Evolutionary conservation across 1,140 invertebrate species (phyloP).

Genomic region (Conus betulinus): DNA sequence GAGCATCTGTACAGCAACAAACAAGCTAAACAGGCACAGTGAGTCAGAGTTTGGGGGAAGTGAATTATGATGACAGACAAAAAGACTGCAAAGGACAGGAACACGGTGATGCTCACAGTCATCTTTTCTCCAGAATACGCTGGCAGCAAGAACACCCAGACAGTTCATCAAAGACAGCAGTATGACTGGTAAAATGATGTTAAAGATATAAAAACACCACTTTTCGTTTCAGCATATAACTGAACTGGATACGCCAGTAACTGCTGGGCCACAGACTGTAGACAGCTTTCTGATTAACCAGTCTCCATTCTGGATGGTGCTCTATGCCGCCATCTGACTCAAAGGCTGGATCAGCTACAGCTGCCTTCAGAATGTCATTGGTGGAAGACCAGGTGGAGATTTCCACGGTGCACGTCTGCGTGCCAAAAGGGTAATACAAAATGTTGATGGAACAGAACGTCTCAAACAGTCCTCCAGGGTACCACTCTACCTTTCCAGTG

Average conservation of each 20-base stretch:
- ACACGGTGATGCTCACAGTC: conserved; percentile 46
- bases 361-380: not conserved
- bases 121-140: conserved; percentile 48
- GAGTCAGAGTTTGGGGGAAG: conserved; percentile 49
- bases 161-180: conserved; percentile 47
- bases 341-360: not conserved
- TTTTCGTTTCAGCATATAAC: not conserved
- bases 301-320: conserved; percentile 1
- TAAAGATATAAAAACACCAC: conserved; percentile 41
- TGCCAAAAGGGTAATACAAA: conserved; percentile 83
- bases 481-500: conserved; percentile 1
- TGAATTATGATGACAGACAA: conserved; percentile 41
- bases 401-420: conserved; percentile 96
- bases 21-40: conserved; percentile 72
- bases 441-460: conserved; percentile 91
- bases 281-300: conserved; percentile 31
- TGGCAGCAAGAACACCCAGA: conserved; percentile 47
- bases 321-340: not conserved
- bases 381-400: conserved; percentile 96
- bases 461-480: conserved; percentile 14
- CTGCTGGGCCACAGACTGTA: conserved; percentile 17
- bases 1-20: conserved; percentile 42
- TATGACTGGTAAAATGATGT: conserved; percentile 43
- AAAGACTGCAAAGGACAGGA: conserved; percentile 52
- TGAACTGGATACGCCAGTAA: not conserved